Evolutionary conservation across 35 echinoderm and acorn worm species (phyloP), one percentile per base, ranked within the genome.

Genomic region (Chiridota heheva): DNA sequence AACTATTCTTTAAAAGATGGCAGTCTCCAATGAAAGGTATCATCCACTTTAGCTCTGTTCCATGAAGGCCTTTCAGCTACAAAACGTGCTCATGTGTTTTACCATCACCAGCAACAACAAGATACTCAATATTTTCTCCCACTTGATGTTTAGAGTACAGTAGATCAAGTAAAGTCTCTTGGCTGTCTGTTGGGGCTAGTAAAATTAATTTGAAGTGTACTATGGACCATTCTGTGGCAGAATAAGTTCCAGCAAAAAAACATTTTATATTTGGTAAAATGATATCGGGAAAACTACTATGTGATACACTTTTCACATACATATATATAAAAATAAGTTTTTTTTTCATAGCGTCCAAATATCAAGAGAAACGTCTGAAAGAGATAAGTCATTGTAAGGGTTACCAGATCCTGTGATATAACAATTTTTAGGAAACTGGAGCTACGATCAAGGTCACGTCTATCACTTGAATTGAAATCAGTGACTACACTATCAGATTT

Each of bases 101-200:
- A 51, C 47, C 49, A 65, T 86, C 83, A 5, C 83, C 71, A 77
- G 44, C 72, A 25, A 86, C 83, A 47, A 86, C 83, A 4, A 86
- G 27, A 45, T 86, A 33, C 22, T 86, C 34, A 32, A 46, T 34
- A 2, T 3, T 41, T 3, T 47, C 16, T 31, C 83, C 83, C 17
- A 75, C 71, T 7, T 45, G 36, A 67, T 72, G 56, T 55, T 72
- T 84, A 27, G n/a, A 31, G 55, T 84, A n/a, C 15, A 73, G 39
- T 7, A 72, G 27, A 34, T 36, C 36, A 37, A 84, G 67, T 18
- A 86, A 40, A 5, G 72, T 86, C 29, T 48, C 70, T 28, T 66
- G 71, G 17, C 31, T 86, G 56, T 86, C 83, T 64, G 83, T 72
- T 31, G 70, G 70, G 33, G 62, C 37, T 40, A 40, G 56, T 24